A percentile compares a stretch with the other conserved stretches of the same genome.
Evolutionary conservation across 2,113 vertebrate genomes (phyloP).

Genomic region (Paradoxurus hermaphroditus): DNA sequence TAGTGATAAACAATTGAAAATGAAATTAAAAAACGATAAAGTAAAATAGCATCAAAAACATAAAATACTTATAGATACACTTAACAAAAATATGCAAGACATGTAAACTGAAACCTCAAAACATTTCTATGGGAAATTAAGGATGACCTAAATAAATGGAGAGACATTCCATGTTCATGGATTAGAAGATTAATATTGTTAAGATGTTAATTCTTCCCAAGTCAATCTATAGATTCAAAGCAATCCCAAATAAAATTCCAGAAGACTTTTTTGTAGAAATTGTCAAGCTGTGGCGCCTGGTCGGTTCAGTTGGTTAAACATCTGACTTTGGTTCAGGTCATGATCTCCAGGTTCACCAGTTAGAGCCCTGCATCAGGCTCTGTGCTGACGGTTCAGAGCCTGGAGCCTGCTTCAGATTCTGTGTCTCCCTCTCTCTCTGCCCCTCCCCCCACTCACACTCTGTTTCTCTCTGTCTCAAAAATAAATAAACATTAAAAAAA

Average conservation of each 20-base stretch:
- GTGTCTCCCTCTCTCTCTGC: no score
- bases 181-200: neutral
- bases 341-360: no score
- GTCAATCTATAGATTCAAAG: neutral
- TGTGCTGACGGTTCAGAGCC: no score
- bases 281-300: no score
- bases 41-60: neutral
- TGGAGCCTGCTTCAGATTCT: no score
- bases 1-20: neutral
- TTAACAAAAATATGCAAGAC: slow-evolving; percentile 17
- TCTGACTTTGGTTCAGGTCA: no score
- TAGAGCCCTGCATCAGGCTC: no score
- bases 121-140: slow-evolving; percentile 24
- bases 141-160: neutral
- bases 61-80: neutral
- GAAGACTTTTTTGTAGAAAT: neutral
- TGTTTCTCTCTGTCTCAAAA: no score
- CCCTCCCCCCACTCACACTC: no score
- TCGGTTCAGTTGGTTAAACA: no score
- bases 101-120: neutral
- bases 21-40: neutral
- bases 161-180: neutral
- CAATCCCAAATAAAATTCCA: neutral
- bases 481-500: no score
- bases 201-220: neutral